These are phyloP conservation scores for Anthopleura xanthogrammica DNA, from an alignment of 92 coral and sea anemone species.

Conservation along the genomic window DNA sequence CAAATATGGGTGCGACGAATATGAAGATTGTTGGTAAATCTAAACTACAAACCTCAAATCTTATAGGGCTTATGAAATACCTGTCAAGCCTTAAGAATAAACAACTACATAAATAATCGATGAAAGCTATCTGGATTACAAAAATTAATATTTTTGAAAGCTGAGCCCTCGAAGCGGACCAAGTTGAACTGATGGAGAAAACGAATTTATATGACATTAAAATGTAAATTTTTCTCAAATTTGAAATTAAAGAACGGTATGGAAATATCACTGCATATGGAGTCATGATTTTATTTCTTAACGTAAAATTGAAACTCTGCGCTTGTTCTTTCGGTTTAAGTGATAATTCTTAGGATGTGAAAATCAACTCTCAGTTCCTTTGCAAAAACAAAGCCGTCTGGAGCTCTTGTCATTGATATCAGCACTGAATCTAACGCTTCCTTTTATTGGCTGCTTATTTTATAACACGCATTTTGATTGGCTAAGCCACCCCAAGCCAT, in stretches of 20 bases:
- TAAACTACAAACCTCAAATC: slow-evolving; percentile 8
- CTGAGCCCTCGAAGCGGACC: not conserved
- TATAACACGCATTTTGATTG: slow-evolving; percentile 33
- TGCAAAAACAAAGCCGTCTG: slow-evolving; percentile 44
- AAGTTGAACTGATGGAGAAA: not conserved
- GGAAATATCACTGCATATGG: not conserved
- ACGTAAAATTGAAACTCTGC: not conserved
- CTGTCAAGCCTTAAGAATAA: not conserved
- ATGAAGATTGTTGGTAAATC: not conserved
- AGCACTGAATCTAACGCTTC: slow-evolving; percentile 18
- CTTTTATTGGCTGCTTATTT: slow-evolving; percentile 26
- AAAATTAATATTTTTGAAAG: not conserved
- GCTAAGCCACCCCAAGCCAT: slow-evolving; percentile 18
- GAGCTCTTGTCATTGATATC: slow-evolving; percentile 37
- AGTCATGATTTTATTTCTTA: not conserved
- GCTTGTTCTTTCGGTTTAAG: not conserved
- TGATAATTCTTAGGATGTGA: not conserved
- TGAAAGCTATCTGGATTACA: not conserved
- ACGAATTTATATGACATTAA: not conserved
- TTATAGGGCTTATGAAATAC: not conserved
- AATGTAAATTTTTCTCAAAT: too few relatives aligned
- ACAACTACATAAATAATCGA: slow-evolving; percentile 1
- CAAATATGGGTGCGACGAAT: not conserved
- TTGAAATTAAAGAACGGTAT: too few relatives aligned
- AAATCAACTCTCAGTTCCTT: slow-evolving; percentile 7